Base-by-base conservation (phyloP, 2,113 vertebrate genomes). In the Ciconia boyciana region DNA sequence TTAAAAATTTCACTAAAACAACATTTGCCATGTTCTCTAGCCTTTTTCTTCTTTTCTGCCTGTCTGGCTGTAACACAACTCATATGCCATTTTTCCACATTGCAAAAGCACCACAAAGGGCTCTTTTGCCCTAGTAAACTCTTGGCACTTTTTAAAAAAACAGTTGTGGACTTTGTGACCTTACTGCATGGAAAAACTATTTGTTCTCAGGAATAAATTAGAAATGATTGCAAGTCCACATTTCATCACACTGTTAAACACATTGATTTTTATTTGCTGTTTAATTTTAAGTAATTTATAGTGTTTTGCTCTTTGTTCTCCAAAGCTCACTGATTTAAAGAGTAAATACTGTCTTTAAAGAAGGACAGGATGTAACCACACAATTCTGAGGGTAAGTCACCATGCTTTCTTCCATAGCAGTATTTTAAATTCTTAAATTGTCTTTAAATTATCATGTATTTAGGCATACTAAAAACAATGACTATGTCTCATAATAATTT, bases 241-340 rank as follows among this genome's bases (percentile, higher is more conserved):
- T 92, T 96, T 64, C 16, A 68, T 91, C 57, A 66, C 29, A 34
- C 51, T 71, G 11, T 36, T 52, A 80, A 89, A 68, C 16, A 57
- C 2, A 48, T 1, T 61, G 14, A 91, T 90, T 92, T 95, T 90
- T 16, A 2, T 64, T 86, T 52, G 19, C 9, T 49, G 46, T 83
- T 95, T 89, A 86, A 68, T 88, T 87, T 95, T 89, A 74, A 87
- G 65, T 90, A 87, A 90, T 51, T 16, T 41, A 68, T 71, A 22
- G 16, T 74, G 18, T 66, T 82, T 64, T 89, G 10, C 31, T 92
- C 88, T 92, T 65, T 55, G 8, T 76, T 89, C 55, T 84, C 13
- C 43, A 58, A 49, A 52, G 31, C 11, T 77, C 15, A 80, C 19
- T 25, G 17, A 5, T 60, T 49, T 79, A 62, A 74, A 34, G 15